These are phyloP conservation scores for Littorina saxatilis DNA, from an alignment of 1,140 invertebrate species.

Conservation along the genomic window DNA sequence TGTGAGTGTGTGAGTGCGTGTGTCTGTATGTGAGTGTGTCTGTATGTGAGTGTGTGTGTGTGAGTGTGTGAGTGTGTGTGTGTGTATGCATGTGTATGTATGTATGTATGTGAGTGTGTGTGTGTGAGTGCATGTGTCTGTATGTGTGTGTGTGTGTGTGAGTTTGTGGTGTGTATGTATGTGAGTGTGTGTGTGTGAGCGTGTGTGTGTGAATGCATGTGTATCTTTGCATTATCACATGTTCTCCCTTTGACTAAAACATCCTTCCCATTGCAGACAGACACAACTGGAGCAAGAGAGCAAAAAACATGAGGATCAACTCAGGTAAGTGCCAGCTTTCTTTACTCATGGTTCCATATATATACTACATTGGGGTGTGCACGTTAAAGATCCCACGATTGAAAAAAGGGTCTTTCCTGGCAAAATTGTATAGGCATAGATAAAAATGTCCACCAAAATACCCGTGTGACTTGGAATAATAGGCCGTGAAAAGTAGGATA, in stretches of 20 bases:
- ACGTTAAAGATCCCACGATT: no score
- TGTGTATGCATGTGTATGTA: slow-evolving; percentile 20
- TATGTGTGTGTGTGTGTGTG: slow-evolving; percentile 34
- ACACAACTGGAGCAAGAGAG: slow-evolving; percentile 60
- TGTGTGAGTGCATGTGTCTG: slow-evolving; percentile 33
- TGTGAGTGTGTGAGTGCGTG: slow-evolving; percentile 1
- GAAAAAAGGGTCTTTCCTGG: no score
- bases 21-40: slow-evolving; percentile 35
- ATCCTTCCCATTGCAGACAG: slow-evolving; percentile 58
- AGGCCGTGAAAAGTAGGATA: no score
- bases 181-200: not conserved
- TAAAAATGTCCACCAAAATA: no score
- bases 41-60: slow-evolving; percentile 37
- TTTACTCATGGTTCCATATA: not conserved
- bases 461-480: no score
- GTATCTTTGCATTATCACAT: not conserved
- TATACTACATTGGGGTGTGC: no score
- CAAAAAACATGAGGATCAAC: slow-evolving; percentile 67
- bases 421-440: no score
- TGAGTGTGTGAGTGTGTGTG: slow-evolving; percentile 29
- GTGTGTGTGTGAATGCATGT: not conserved
- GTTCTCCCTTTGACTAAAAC: not conserved
- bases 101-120: slow-evolving; percentile 28
- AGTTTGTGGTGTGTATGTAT: no score
- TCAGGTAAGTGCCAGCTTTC: slow-evolving; percentile 52